Base-by-base conservation (phyloP, 2,797 vertebrate species). In the Orestias chungarensis region DNA sequence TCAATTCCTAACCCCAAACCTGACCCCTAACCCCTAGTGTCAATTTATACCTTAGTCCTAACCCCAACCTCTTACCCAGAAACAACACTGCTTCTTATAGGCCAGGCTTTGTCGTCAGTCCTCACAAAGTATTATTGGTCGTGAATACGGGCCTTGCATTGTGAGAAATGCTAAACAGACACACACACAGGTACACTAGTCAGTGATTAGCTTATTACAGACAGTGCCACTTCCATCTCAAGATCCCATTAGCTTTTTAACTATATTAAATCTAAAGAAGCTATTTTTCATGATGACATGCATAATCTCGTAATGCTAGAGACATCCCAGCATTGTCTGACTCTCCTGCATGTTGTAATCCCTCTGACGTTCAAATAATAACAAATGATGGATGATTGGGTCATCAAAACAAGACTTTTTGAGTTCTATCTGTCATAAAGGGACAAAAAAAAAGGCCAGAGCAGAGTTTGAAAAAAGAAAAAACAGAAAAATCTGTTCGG, bases 281-380 rank as follows among this genome's bases (percentile, higher is more conserved):
- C 54, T 6, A 85, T 87, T 87, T 81, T 82, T 89, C 78, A 85
- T 40, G 9, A 75, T 80, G 71, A 71, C 75, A 59, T 75, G 64
- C 42, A 54, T 83, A 75, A 80, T 64, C 74, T 84, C 47, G 57
- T 79, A 82, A 78, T 61, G 10, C 25, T 0, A 43, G 31, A 64
- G 65, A 49, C 64, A 66, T 70, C 64, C 71, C 64, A 46, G 23
- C 27, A 9, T 35, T 11, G 59, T 69, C 66, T 6, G n/a, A 47
- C 50, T 71, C 38, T 11, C 23, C 23, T 17, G 71, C 70, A 74
- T n/a, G 55, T 14, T 14, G 46, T 68, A 33, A 69, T 27, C 27
- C 67, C 33, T 49, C 9, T 0, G 44, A 69, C 5, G 31, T 3
- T 6, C 6, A 8, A 64, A 44, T 74, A 29, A 64, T 73, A 59